Evolutionary conservation across 2,113 vertebrate genomes (phyloP).

Genomic region (Orcinus orca): DNA sequence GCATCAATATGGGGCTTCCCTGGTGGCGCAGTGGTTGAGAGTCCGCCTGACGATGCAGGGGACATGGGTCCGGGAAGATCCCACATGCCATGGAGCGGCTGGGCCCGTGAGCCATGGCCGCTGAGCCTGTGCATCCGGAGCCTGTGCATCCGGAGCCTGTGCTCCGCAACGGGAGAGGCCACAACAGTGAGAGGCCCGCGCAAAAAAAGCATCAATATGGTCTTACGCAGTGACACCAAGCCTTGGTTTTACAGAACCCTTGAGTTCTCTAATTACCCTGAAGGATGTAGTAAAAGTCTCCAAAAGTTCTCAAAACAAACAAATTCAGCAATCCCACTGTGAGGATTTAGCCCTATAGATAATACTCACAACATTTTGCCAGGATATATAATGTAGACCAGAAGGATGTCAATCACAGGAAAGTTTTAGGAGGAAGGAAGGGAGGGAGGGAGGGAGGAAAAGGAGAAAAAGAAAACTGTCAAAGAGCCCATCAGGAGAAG

Average conservation of each 20-base stretch:
- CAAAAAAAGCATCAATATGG: not conserved
- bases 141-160: too few relatives aligned
- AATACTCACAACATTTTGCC: conserved; percentile 5
- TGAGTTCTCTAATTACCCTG: conserved; percentile 17
- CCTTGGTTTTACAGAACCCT: not conserved
- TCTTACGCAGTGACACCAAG: not conserved
- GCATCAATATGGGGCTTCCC: not conserved
- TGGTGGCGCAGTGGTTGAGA: too few relatives aligned
- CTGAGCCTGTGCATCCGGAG: too few relatives aligned
- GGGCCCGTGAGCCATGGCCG: too few relatives aligned
- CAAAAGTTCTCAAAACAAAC: conserved; percentile 38
- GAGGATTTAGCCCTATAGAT: not conserved
- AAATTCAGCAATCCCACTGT: not conserved
- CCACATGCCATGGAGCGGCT: too few relatives aligned
- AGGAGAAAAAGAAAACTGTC: not conserved
- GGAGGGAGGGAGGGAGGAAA: not conserved
- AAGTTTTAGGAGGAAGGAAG: not conserved
- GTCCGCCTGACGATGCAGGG: too few relatives aligned
- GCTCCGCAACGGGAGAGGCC: too few relatives aligned
- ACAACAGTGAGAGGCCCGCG: too few relatives aligned
- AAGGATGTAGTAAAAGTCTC: not conserved
- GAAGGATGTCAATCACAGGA: not conserved
- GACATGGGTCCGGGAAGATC: too few relatives aligned
- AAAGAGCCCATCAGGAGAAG: not conserved
- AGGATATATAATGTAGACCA: not conserved